Base-by-base conservation (phyloP, 2,888 invertebrate genomes). In the Phrixothrix hirtus region DNA sequence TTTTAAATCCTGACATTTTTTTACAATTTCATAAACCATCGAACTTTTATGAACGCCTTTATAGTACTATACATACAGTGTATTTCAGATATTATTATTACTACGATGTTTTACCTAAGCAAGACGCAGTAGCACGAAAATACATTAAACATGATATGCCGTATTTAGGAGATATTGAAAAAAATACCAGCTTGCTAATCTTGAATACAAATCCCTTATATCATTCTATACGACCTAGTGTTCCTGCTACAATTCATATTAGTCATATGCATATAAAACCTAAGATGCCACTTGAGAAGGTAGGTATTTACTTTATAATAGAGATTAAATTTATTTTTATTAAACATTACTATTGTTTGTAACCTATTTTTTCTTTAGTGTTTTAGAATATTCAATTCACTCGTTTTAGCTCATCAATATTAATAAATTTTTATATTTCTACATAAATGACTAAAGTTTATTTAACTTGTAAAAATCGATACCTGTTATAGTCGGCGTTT, bases 11-110 rank as follows among this genome's bases (percentile, higher is more conserved):
- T 0, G 70, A 71, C 41, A 61, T 67, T 58, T 59, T 67, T 44
- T 45, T 70, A 14, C 61, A 60, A 14, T 58, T 51, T 14, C 46
- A 74, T 47, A 70, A 74, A 30, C 74, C 78, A 51, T 60, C 79
- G 50, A 78, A 70, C 10, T 66, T 76, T 26, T 77, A 77, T 25
- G 73, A 77, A 55, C 56, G 71, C 36, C 39, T 69, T 1, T 62
- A 62, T 41, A 69, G 65, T 42, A 62, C 61, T 1, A 38, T 62
- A 2, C 70, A 67, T 49, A 60, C 62, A 17, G 5, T 70, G 9
- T 66, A 64, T 60, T 25, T 56, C 1, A 57, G 66, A 37, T 55
- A 56, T 13, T 64, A 62, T 43, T 57, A 64, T 10, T 30, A 61
- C 9, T 67, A 62, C 32, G 47, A 57, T 1, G 61, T 67, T 1